These are phyloP conservation scores for Muschampia plurimacula DNA, from an alignment of 2,888 invertebrate genomes.

Conservation along the genomic window DNA sequence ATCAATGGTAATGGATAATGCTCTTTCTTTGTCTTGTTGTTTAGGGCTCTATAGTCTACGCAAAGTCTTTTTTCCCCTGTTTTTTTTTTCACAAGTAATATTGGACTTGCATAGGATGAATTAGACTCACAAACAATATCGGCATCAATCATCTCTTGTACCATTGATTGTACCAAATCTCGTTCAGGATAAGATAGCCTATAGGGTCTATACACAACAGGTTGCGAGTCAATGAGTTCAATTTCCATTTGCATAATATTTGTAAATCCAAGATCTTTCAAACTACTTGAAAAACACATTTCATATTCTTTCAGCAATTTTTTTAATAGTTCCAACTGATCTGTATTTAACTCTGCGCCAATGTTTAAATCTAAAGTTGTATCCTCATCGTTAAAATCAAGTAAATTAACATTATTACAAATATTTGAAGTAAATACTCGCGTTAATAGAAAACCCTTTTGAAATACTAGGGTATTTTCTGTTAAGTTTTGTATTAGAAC, in stretches of 20 bases:
- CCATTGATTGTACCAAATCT: neutral
- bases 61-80: no score
- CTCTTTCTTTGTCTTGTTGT: no score
- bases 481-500: conserved; percentile 2
- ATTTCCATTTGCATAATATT: neutral
- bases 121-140: no score
- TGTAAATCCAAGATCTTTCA: neutral
- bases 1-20: no score
- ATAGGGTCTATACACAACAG: neutral
- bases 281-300: neutral
- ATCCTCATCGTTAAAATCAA: neutral
- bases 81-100: no score
- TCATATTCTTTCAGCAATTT: neutral
- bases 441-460: neutral
- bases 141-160: no score
- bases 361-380: neutral
- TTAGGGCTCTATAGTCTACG: no score
- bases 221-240: neutral
- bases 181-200: neutral
- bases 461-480: neutral
- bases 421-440: neutral
- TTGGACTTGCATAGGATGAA: no score
- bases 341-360: neutral
- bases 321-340: neutral
- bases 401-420: neutral